Base-by-base conservation (phyloP, 2,113 vertebrate species). In the Origma solitaria region DNA sequence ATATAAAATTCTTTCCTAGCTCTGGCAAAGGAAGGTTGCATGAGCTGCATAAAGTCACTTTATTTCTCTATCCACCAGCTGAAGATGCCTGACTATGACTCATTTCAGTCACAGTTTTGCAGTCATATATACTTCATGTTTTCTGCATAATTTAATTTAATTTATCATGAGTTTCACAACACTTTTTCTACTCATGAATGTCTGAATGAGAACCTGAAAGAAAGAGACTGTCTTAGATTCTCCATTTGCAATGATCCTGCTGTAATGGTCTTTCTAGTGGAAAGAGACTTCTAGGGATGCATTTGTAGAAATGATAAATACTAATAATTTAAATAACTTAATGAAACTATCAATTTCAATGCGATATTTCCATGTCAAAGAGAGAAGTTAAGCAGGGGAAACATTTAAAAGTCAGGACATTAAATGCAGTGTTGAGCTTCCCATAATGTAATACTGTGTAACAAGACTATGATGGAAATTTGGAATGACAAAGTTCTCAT, bases 291-390 rank as follows among this genome's bases (percentile, higher is more conserved):
- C 31, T 28, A 64, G 19, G 17, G 30, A 58, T 76, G 15, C 27
- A 44, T 69, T 88, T 65, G 66, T 60, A 65, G 66, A n/a, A 88
- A 79, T 88, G 70, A 94, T 61, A 93, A 96, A 96, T 72, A 82
- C 12, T n/a, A 82, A 89, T 84, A 91, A 80, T 90, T 91, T 81
- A 66, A 90, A 70, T 37, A 83, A 82, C 31, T 62, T 94, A 92
- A 91, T 95, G 47, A 93, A 94, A 92, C 69, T 76, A 94, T 92
- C 73, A 6, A 38, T 95, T 94, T 91, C 68, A 81, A 81, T 95
- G 87, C 96, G 70, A 30, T 82, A 92, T 81, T 14, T 10, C 51
- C 21, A n/a, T 42, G 61, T 71, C 83, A 92, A 83, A 81, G 64
- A 81, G 51, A 86, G 33, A 85, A 90, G 44, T 75, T 89, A 93